phyloP scores from a whole-genome alignment of 2,797 vertebrate species.

The Thripadectes ignobilis region DNA sequence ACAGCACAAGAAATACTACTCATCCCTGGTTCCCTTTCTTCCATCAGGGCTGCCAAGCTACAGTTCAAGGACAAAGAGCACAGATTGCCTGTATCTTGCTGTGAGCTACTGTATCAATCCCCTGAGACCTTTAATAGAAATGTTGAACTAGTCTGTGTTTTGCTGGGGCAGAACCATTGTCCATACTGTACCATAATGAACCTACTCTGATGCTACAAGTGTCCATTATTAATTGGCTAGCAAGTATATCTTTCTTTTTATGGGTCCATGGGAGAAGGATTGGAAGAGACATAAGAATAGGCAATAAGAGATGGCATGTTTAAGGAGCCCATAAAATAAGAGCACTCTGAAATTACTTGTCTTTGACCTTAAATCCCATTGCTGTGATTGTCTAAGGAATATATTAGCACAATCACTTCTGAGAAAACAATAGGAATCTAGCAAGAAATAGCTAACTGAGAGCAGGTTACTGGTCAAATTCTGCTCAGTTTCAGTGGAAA shows the following conservation, averaged over 20 bases:
- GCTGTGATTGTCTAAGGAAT: not conserved
- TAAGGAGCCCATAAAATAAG: slow-evolving; percentile 38
- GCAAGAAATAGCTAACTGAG: not conserved
- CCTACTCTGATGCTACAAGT: slow-evolving; percentile 9
- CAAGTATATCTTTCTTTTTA: slow-evolving; percentile 28
- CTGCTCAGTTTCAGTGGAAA: not conserved
- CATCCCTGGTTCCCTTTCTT: not conserved
- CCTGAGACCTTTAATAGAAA: not conserved
- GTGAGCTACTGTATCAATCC: slow-evolving; percentile 11
- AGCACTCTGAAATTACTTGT: slow-evolving; percentile 11
- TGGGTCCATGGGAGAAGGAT: not conserved
- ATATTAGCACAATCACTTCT: not conserved
- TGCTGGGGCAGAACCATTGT: not conserved
- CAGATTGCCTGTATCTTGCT: not conserved
- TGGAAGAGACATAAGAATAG: slow-evolving; percentile 3
- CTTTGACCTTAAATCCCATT: slow-evolving; percentile 5
- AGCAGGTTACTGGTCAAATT: not conserved
- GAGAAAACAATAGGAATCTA: not conserved
- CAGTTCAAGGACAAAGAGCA: not conserved
- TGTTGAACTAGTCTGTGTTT: not conserved
- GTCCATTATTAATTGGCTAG: slow-evolving; percentile 46
- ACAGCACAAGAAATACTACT: not conserved
- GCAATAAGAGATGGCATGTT: slow-evolving; percentile 24
- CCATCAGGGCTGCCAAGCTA: not conserved
- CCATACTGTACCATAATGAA: not conserved